A percentile compares a stretch with the other conserved stretches of the same genome.
Evolutionary conservation across 2,113 vertebrate genomes (phyloP).

Genomic region (Acanthisitta chloris): DNA sequence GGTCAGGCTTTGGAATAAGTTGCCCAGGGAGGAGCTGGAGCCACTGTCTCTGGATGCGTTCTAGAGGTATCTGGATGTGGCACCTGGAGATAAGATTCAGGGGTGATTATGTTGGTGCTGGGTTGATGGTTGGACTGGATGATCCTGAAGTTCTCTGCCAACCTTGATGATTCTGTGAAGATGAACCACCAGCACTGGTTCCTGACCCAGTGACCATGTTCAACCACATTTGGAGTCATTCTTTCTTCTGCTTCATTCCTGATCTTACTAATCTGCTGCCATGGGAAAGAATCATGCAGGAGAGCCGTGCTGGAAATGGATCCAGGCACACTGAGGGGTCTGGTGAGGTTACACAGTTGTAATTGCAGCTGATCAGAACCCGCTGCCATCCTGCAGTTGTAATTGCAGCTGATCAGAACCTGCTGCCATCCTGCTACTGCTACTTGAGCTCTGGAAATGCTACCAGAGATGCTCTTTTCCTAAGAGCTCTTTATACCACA

Average conservation of each 20-base stretch:
- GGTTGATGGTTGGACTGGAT: background rate
- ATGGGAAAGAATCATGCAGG: rapidly evolving
- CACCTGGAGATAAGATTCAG: background rate
- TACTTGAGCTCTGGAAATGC: background rate
- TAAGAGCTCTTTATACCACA: background rate
- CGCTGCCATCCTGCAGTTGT: background rate
- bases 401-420: background rate
- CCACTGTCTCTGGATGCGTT: background rate
- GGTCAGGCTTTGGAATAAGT: background rate
- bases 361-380: background rate
- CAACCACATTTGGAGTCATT: rapidly evolving
- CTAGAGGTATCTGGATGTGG: background rate
- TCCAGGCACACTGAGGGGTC: background rate
- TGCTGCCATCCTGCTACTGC: background rate
- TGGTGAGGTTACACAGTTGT: background rate
- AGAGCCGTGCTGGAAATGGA: background rate
- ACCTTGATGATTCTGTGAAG: background rate
- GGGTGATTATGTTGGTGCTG: background rate
- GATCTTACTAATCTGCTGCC: background rate
- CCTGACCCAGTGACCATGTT: background rate
- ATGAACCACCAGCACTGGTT: background rate
- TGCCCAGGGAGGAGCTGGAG: background rate
- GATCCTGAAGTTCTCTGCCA: background rate
- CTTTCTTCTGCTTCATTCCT: background rate
- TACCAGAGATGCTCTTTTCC: background rate